Percentiles rank a stretch among this genome's conserved stretches.
phyloP scores from a whole-genome alignment of 2,797 vertebrate species.

The Calcarius lapponicus region DNA sequence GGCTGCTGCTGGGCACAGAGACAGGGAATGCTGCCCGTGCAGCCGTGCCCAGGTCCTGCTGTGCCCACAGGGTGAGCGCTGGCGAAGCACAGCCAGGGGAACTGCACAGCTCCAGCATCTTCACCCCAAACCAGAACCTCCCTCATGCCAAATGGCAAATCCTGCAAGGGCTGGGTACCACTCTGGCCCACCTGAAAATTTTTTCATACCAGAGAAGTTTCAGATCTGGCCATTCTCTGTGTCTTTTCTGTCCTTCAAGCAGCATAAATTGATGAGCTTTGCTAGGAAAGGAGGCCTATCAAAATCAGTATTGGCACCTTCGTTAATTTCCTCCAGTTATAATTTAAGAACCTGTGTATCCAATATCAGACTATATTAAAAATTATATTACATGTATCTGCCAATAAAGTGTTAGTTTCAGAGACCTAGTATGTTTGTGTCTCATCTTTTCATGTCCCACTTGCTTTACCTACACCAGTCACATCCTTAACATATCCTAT shows the following conservation, averaged over 20 bases:
- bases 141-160: not conserved
- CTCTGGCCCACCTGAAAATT: not conserved
- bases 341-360: not conserved
- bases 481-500: not conserved
- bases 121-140: not conserved
- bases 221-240: not conserved
- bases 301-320: not conserved
- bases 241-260: not conserved
- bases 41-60: not conserved
- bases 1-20: not conserved
- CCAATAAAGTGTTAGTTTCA: not conserved
- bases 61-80: not conserved
- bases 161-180: not conserved
- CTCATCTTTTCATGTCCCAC: not conserved
- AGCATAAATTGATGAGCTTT: not conserved
- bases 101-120: not conserved
- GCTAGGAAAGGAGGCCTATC: not conserved
- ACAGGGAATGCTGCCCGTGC: not conserved
- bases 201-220: fast-evolving
- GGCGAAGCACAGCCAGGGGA: not conserved
- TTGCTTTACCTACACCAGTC: not conserved
- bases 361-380: not conserved
- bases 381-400: not conserved
- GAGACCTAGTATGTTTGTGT: not conserved
- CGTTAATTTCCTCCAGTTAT: not conserved